Conservation (phyloP, 2,113 vertebrate species). For the Nannospalax galili region DNA sequence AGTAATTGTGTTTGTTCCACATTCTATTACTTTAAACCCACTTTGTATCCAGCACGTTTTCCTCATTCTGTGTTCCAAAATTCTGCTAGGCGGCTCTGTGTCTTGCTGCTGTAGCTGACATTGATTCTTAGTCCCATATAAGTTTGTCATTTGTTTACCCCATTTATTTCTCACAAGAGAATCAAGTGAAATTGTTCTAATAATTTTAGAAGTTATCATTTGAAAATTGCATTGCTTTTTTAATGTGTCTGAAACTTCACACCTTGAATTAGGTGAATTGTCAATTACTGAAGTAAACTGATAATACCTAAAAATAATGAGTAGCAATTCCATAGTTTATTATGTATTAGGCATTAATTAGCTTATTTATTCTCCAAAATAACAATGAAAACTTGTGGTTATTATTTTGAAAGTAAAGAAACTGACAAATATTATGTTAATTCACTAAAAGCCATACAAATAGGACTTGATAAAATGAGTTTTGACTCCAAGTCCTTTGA, state of each 20-base stretch:
- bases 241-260: conserved; percentile 21
- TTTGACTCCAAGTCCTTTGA: neutral
- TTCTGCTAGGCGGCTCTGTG: neutral
- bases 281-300: conserved; percentile 5
- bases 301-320: neutral
- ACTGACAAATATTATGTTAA: neutral
- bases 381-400: neutral
- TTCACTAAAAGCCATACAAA: neutral
- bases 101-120: neutral
- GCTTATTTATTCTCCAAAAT: neutral
- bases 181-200: neutral
- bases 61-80: neutral
- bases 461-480: neutral
- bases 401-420: conserved; percentile 10
- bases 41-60: neutral
- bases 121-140: neutral
- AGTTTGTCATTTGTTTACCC: conserved; percentile 15
- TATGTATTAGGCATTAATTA: neutral
- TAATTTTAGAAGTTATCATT: conserved; percentile 27
- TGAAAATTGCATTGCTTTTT: conserved; percentile 37
- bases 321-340: neutral
- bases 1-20: neutral
- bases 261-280: neutral
- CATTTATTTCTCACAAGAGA: conserved; percentile 1
- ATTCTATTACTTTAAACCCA: neutral